These are phyloP conservation scores for Merluccius polli DNA, from an alignment of 2,797 vertebrate genomes.

Conservation along the genomic window DNA sequence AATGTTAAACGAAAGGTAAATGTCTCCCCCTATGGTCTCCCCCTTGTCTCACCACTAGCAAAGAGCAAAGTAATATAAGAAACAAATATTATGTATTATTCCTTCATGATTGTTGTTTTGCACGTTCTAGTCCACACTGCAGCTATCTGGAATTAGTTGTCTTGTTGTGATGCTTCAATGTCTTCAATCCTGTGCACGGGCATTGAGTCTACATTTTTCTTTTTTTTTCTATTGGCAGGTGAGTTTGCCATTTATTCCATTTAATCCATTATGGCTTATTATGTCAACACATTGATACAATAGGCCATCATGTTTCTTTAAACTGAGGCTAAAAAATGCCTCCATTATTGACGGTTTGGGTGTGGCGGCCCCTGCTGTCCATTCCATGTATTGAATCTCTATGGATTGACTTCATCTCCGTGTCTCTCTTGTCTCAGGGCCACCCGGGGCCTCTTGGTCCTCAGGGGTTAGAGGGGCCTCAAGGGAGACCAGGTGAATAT, in stretches of 20 bases:
- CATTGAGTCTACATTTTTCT: background rate
- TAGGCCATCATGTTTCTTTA: background rate
- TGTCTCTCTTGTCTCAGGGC: conserved; percentile 70
- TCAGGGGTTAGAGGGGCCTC: conserved; percentile 81
- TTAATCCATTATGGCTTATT: background rate
- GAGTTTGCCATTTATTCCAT: conserved; percentile 1
- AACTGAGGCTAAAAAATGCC: background rate
- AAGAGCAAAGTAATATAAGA: background rate
- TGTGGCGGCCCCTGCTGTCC: background rate
- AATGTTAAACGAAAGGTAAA: background rate
- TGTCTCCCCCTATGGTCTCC: conserved; percentile 48
- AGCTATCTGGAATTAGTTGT: background rate
- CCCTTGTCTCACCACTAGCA: background rate
- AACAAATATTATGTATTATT: background rate
- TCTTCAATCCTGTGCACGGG: background rate
- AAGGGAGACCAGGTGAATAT: conserved; percentile 77
- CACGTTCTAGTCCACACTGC: background rate
- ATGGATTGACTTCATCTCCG: background rate
- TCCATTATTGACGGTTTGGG: background rate
- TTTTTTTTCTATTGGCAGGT: conserved; percentile 4
- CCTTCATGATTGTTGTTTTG: background rate
- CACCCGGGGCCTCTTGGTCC: conserved; percentile 80
- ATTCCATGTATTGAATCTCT: background rate
- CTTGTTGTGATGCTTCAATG: conserved; percentile 39
- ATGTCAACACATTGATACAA: too few relatives aligned